Evolutionary conservation across 2,113 vertebrate genomes (phyloP).

Genomic region (Lonchura striata): DNA sequence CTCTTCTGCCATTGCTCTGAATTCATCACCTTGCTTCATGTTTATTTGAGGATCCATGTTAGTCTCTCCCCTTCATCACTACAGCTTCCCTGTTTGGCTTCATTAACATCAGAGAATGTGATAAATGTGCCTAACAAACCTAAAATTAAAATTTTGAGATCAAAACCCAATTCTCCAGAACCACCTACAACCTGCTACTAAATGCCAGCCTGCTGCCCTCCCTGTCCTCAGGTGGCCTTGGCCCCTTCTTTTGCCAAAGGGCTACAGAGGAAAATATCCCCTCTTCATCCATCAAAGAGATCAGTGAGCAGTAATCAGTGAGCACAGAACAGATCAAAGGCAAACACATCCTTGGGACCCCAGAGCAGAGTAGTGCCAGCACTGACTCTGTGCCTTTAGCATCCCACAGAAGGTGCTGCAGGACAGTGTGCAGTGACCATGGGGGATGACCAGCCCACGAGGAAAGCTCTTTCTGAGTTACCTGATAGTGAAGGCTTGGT

Average conservation of each 20-base stretch:
- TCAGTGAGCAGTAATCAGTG: background rate
- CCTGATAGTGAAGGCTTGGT: accelerated
- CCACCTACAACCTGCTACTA: background rate
- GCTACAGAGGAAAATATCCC: background rate
- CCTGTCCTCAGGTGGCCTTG: background rate
- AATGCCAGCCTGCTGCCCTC: background rate
- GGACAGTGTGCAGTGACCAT: background rate
- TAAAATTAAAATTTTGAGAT: background rate
- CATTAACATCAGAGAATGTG: background rate
- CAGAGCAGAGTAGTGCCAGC: background rate
- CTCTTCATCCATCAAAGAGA: background rate
- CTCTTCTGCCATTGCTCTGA: background rate
- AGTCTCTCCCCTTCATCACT: background rate
- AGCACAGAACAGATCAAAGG: background rate
- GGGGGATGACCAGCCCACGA: background rate
- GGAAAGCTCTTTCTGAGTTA: accelerated
- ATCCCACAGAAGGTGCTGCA: background rate
- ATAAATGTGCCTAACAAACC: background rate
- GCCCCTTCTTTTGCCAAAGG: background rate
- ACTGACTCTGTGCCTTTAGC: background rate
- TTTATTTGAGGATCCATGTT: background rate
- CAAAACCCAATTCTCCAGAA: background rate
- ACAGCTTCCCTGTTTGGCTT: background rate
- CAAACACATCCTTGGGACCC: background rate
- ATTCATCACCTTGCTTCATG: background rate